Evolutionary conservation across 2,113 vertebrate species (phyloP).

Genomic region (Micronycteris hirsuta): DNA sequence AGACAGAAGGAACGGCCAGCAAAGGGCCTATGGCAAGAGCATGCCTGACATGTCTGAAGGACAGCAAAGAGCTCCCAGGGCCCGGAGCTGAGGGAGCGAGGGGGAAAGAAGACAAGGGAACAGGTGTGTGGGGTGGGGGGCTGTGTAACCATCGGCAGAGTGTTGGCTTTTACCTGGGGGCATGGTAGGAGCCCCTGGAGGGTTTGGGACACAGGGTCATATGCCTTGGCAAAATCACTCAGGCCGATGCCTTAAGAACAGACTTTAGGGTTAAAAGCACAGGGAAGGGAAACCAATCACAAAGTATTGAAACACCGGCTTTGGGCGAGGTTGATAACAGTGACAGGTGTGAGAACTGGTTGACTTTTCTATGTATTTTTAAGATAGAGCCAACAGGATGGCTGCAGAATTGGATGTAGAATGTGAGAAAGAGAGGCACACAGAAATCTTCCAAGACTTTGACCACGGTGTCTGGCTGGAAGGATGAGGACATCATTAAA

Average conservation of each 20-base stretch:
- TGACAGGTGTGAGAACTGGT: neutral
- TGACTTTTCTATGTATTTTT: neutral
- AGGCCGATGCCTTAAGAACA: neutral
- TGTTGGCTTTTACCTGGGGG: neutral
- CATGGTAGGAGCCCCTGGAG: neutral
- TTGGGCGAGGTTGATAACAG: neutral
- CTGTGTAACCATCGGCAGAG: neutral
- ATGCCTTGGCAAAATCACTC: neutral
- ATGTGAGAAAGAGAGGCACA: neutral
- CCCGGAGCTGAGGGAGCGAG: too few species aligned
- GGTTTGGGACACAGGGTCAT: neutral
- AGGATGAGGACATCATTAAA: neutral
- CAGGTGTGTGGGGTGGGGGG: rapidly evolving
- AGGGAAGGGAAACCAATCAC: neutral
- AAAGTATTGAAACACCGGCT: neutral
- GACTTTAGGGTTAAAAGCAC: neutral
- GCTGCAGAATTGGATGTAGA: neutral
- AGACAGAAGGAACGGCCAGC: neutral
- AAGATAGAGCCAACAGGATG: neutral
- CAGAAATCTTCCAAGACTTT: neutral
- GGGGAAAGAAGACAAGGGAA: too few species aligned
- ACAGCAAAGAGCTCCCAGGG: neutral
- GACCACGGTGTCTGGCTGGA: neutral
- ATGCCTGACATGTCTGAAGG: rapidly evolving
- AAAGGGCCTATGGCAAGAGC: neutral